These are phyloP conservation scores for Petrophora chlorosata DNA, from an alignment of 2,888 invertebrate species.

Conservation along the genomic window DNA sequence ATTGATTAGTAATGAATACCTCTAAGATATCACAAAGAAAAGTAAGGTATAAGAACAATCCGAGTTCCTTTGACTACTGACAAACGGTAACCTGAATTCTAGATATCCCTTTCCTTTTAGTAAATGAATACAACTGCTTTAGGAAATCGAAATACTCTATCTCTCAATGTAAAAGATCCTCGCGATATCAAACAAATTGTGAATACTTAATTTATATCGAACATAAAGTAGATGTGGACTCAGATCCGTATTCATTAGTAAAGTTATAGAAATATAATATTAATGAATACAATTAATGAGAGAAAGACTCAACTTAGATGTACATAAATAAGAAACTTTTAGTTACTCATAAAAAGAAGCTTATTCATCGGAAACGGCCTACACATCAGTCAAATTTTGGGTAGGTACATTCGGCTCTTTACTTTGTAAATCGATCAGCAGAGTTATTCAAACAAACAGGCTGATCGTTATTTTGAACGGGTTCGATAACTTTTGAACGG, in stretches of 20 bases:
- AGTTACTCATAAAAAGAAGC: conserved; percentile 8
- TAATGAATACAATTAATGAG: conserved; percentile 13
- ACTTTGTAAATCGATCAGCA: not conserved
- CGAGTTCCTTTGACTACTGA: too few species aligned
- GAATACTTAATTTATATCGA: not conserved
- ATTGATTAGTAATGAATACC: not conserved
- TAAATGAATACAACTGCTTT: too few species aligned
- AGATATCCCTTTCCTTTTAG: too few species aligned
- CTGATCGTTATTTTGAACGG: too few species aligned
- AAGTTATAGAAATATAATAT: conserved; percentile 8
- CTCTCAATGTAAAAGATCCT: not conserved
- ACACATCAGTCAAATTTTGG: not conserved
- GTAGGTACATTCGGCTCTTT: not conserved
- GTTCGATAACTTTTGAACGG: too few species aligned
- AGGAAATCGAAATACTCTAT: not conserved
- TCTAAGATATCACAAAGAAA: too few species aligned
- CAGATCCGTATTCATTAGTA: conserved; percentile 3
- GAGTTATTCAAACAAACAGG: too few species aligned
- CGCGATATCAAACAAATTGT: not conserved
- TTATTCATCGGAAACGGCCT: conserved; percentile 3
- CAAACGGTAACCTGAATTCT: too few species aligned
- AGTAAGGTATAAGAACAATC: too few species aligned
- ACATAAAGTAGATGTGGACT: conserved; percentile 1
- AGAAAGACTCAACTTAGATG: not conserved
- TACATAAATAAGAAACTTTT: conserved; percentile 1